Evolutionary conservation across 2,888 invertebrate species (phyloP).

Genomic region (Smittia aterrima): DNA sequence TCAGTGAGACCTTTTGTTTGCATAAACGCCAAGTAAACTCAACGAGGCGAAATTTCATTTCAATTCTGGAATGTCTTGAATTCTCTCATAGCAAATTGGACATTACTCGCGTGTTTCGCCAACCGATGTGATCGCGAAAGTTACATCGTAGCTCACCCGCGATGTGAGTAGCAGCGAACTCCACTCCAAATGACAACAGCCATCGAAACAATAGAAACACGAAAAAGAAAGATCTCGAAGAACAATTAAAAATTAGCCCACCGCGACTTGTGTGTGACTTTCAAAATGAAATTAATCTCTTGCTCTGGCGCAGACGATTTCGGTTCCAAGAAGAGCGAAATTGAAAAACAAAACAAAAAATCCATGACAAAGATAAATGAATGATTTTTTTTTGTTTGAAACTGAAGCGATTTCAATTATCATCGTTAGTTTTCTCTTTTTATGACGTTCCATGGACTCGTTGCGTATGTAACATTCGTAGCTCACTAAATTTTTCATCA

Average conservation of each 20-base stretch:
- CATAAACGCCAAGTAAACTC: not conserved
- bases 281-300: conserved; percentile 15
- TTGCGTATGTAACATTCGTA: too few species aligned
- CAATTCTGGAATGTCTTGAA: not conserved
- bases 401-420: not conserved
- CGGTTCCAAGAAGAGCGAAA: not conserved
- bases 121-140: not conserved
- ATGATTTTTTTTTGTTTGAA: not conserved
- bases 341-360: not conserved
- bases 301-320: not conserved
- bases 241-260: conserved; percentile 18
- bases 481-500: too few species aligned
- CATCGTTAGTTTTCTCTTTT: not conserved
- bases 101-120: not conserved
- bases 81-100: conserved; percentile 1
- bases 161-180: too few species aligned
- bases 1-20: conserved; percentile 13
- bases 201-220: not conserved
- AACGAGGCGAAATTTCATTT: not conserved
- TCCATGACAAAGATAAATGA: not conserved
- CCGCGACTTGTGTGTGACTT: not conserved
- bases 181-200: not conserved
- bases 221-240: not conserved
- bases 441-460: too few species aligned
- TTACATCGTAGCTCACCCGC: not conserved